Evolutionary conservation across 2,797 vertebrate genomes (phyloP), one percentile per base, ranked within the genome.

Genomic region (Takifugu rubripes): DNA sequence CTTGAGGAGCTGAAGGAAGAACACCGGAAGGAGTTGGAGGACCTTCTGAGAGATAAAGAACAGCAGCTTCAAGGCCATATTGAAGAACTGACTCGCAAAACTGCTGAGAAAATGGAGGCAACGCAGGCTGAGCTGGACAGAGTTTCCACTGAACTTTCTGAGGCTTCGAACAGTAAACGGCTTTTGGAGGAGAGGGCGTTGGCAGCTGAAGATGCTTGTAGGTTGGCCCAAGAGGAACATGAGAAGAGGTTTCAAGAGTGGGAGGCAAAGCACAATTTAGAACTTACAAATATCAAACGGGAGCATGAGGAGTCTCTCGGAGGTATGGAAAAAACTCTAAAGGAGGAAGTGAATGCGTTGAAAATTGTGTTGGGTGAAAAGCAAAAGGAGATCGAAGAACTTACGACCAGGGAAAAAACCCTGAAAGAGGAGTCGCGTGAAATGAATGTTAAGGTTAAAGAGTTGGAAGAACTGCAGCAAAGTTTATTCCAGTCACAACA

Each of bases 71-170:
- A 87, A 82, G 78, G 87, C 24, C 94, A 96, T 36, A 89, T 97
- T 66, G 87, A 94, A 82, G 93, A 96, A 59, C 95, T 98, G 92
- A 99, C 97, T 85, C 92, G 91, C 77, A 98, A 94, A 74, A 94
- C 89, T 0, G 81, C 95, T 51, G 94, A 95, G 85, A 95, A 95
- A 68, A 85, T 98, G 43, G 93, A 96, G 53, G 82, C 91, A 56
- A 98, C 96, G 75, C 94, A 98, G 77, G 91, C 87, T 5, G 94
- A 99, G 66, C 72, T 97, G 17, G 95, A 99, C 74, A 81, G 90
- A 0, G 59, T 97, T 15, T 94, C 93, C 15, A 82, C 84, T 56
- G 94, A 98, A 58, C 87, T 97, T 27, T 88, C 90, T 9, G 94
- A 96, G 72, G 75, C 89, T 42, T 55, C 92, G 65, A 93, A 88